phyloP scores from a whole-genome alignment of 1,140 invertebrate genomes.

The Microplitis mediator region DNA sequence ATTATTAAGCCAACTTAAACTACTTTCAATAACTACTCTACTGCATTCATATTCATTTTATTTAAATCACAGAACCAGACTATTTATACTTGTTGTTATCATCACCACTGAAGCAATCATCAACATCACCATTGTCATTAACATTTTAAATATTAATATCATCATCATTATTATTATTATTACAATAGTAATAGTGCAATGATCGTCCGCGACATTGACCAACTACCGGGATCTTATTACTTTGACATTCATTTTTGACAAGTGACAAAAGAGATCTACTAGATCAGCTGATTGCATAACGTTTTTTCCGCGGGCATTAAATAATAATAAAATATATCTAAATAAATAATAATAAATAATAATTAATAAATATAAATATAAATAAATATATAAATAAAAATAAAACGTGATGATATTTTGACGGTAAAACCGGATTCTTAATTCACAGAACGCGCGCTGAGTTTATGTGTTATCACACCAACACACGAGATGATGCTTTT shows the following conservation, averaged over 20 bases:
- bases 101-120: not conserved
- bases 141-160: no score
- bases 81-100: not conserved
- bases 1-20: not conserved
- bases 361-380: not conserved
- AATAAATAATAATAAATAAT: not conserved
- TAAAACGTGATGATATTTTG: constrained; percentile 26
- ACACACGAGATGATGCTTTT: no score
- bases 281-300: constrained; percentile 65
- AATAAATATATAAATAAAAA: constrained; percentile 1
- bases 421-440: constrained; percentile 35
- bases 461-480: not conserved
- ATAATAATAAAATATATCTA: constrained; percentile 17
- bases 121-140: not conserved
- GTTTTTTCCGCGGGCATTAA: constrained; percentile 46
- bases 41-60: no score
- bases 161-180: not conserved
- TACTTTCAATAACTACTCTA: no score
- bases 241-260: constrained; percentile 61
- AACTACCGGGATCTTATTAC: constrained; percentile 15
- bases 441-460: constrained; percentile 16
- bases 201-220: constrained; percentile 13
- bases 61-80: no score
- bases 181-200: not conserved
- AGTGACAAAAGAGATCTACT: constrained; percentile 52